phyloP scores from a whole-genome alignment of 2,113 vertebrate genomes.

The Alethe castanea region DNA sequence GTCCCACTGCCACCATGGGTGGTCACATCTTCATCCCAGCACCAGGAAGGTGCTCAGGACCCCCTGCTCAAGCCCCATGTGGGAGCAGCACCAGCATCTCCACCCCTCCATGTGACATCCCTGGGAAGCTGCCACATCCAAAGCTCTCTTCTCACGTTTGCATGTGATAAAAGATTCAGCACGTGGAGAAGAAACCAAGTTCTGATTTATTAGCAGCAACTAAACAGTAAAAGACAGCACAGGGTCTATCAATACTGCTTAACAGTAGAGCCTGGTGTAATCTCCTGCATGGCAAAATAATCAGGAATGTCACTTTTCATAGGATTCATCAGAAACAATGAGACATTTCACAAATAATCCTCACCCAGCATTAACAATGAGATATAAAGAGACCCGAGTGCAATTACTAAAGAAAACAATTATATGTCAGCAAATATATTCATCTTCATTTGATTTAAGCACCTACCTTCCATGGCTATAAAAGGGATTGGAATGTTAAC shows the following conservation, averaged over 20 bases:
- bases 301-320: conserved; percentile 46
- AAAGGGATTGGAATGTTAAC: background rate
- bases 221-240: background rate
- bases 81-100: background rate
- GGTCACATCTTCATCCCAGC: background rate
- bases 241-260: conserved; percentile 17
- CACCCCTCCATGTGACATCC: background rate
- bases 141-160: background rate
- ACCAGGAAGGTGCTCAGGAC: background rate
- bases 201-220: background rate
- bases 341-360: conserved; percentile 35
- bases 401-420: conserved; percentile 59
- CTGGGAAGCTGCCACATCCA: background rate
- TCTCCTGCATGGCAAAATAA: conserved; percentile 12
- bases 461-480: background rate
- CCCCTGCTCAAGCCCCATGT: background rate
- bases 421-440: conserved; percentile 42
- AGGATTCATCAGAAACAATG: conserved; percentile 22
- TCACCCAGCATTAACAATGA: background rate
- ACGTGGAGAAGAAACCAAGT: background rate
- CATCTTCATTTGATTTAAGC: conserved; percentile 32
- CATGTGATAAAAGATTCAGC: background rate
- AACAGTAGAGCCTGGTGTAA: background rate
- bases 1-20: accelerated
- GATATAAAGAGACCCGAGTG: background rate